These are phyloP conservation scores for Pammene fasciana DNA, from an alignment of 2,888 invertebrate species.

Conservation along the genomic window DNA sequence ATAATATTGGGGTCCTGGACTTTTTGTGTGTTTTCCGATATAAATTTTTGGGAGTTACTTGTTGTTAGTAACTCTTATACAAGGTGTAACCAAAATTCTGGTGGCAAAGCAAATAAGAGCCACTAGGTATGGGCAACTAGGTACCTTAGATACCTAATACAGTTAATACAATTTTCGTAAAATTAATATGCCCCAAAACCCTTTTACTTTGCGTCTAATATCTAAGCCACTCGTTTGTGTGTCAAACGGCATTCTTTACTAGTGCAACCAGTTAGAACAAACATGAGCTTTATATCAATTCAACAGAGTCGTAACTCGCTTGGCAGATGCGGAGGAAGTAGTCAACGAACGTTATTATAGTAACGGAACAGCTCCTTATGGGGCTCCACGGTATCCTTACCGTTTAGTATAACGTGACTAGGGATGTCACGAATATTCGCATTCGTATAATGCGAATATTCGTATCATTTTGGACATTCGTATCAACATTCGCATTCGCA, in stretches of 20 bases:
- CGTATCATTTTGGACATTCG: too few species aligned
- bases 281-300: neutral
- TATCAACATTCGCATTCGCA: too few species aligned
- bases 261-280: constrained; percentile 7
- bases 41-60: too few species aligned
- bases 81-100: too few species aligned
- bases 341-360: constrained; percentile 34
- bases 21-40: too few species aligned
- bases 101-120: too few species aligned
- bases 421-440: too few species aligned
- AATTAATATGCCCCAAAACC: neutral
- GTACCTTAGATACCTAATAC: too few species aligned
- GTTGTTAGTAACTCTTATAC: too few species aligned
- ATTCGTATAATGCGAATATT: too few species aligned
- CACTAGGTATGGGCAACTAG: too few species aligned
- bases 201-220: constrained; percentile 16
- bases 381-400: constrained; percentile 40
- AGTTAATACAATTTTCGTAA: neutral
- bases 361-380: constrained; percentile 48
- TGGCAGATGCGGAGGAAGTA: constrained; percentile 28
- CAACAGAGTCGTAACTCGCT: neutral
- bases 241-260: constrained; percentile 41
- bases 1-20: too few species aligned
- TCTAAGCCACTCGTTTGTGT: constrained; percentile 28
- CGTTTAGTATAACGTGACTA: constrained; percentile 1